Evolutionary conservation across 2,888 invertebrate species (phyloP), one percentile per base, ranked within the genome.

Genomic region (Ceramica pisi): DNA sequence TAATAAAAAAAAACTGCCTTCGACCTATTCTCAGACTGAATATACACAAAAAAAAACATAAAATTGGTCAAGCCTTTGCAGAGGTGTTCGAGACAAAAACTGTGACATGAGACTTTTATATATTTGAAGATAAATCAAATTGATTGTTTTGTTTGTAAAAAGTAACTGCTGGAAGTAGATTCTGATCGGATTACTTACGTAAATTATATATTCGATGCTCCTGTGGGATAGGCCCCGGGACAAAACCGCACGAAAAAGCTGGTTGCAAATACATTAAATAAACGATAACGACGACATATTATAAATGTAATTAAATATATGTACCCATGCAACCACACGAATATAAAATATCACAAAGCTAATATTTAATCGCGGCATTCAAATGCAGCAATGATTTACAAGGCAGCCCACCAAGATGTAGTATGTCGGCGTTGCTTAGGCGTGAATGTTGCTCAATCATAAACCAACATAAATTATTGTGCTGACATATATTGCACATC

Each of bases 401-500:
- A 72, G 72, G 31, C 59, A 75, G 19, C 51, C 44, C 38, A 16
- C 56, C 63, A 63, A 79, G 67, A 79, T 69, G 68, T 55, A 71
- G 75, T 51, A 80, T 44, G 81, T 71, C 60, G 68, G 61, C 62
- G 57, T 57, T 48, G 80, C 62, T 66, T 60, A 75, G 64, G 71
- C 59, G 72, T 68, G 53, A 64, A 41, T 55, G 71, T 84, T 71
- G 66, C 84, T 75, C 74, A 83, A 77, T 73, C 67, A 74, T 62
- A 70, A 65, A 56, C 56, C 60, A 73, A 63, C 72, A 68, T 81
- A 75, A 75, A 78, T 68, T 72, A 69, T 66, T 50, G 55, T 75
- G 84, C 67, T 73, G 79, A 84, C 82, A 84, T 73, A 38, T 60
- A 71, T 80, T 77, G 81, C 77, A 77, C 64, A 68, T 62, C 62